Percentiles rank a stretch among this genome's conserved stretches.
Evolutionary conservation across 2,113 vertebrate species (phyloP).

Genomic region (Podarcis cretensis): DNA sequence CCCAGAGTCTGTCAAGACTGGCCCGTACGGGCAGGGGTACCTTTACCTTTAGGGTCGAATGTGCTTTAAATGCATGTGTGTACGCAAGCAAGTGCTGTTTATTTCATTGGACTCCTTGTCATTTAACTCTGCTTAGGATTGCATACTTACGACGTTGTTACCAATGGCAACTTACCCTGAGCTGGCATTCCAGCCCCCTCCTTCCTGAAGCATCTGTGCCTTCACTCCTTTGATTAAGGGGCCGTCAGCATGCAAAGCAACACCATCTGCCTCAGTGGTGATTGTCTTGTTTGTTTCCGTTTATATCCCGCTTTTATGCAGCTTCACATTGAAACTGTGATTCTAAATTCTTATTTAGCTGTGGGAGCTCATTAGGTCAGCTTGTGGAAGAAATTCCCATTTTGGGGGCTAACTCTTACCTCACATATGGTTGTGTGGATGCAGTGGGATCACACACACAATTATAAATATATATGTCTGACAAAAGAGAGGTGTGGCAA

Average conservation of each 20-base stretch:
- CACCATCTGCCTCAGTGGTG: not conserved
- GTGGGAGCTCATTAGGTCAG: not conserved
- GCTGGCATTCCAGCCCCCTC: not conserved
- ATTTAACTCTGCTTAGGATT: conserved; percentile 16
- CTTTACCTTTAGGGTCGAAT: no score
- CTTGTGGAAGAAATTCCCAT: not conserved
- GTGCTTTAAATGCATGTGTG: not conserved
- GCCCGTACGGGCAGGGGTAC: no score
- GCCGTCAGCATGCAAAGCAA: not conserved
- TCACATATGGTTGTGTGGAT: not conserved
- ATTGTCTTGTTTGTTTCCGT: not conserved
- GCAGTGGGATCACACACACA: not conserved
- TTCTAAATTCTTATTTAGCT: not conserved
- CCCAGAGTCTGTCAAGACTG: no score
- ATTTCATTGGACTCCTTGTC: conserved; percentile 5
- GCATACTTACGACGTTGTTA: conserved; percentile 22
- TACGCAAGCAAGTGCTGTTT: conserved; percentile 13
- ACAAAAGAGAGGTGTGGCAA: not conserved
- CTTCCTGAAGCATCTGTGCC: not conserved
- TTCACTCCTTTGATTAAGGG: not conserved
- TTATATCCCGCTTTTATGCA: not conserved
- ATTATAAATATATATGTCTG: not conserved
- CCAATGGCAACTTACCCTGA: conserved; percentile 21
- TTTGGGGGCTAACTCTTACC: not conserved
- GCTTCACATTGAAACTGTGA: not conserved